Evolutionary conservation across 2,797 vertebrate genomes (phyloP).

Genomic region (Onychomys torridus): DNA sequence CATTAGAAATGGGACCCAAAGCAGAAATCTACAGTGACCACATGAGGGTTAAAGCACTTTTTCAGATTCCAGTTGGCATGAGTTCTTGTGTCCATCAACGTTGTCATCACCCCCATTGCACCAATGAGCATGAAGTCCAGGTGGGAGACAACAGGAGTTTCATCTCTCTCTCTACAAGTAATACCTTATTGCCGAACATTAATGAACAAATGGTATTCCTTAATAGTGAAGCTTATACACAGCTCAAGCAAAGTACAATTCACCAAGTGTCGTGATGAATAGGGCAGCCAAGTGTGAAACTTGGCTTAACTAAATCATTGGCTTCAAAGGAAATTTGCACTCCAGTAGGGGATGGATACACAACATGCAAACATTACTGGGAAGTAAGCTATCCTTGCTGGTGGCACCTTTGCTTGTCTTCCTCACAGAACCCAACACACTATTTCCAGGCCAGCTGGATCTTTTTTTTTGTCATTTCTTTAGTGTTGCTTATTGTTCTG

Average conservation of each 20-base stretch:
- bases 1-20: constrained; percentile 21
- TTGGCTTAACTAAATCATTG: background rate
- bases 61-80: background rate
- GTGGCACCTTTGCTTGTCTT: background rate
- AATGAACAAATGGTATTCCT: background rate
- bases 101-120: background rate
- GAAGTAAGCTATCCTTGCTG: background rate
- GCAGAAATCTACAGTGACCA: background rate
- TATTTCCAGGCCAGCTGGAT: background rate
- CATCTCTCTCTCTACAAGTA: background rate
- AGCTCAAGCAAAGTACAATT: background rate
- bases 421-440: background rate
- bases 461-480: background rate
- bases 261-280: background rate
- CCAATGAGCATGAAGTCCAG: background rate
- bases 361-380: background rate
- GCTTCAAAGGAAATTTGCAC: background rate
- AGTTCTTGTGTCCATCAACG: background rate
- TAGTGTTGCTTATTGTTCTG: background rate
- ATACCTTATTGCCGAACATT: background rate
- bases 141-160: background rate
- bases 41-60: background rate
- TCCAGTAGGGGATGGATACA: background rate
- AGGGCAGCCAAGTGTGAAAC: background rate
- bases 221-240: background rate